Conservation (phyloP, 2,113 vertebrate genomes). For the Clarias gariepinus region DNA sequence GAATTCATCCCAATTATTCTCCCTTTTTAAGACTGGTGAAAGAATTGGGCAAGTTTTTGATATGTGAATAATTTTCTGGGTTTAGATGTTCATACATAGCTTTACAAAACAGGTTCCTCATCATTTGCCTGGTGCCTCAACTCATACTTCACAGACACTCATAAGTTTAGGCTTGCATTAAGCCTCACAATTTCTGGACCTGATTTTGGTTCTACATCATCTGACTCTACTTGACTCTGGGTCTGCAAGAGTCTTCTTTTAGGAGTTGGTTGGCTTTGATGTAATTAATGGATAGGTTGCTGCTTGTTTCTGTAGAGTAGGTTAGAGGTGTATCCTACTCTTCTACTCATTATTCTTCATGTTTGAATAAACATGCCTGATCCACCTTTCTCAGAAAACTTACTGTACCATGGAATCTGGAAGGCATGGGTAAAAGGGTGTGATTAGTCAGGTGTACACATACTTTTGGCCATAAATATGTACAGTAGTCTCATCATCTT, state of each 20-base stretch:
- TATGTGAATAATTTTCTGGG: neutral
- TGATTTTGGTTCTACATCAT: neutral
- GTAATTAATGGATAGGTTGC: neutral
- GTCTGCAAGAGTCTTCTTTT: neutral
- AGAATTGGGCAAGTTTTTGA: neutral
- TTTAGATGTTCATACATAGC: neutral
- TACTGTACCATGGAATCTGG: neutral
- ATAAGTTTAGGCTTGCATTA: neutral
- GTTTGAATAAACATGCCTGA: neutral
- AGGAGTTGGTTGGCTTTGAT: neutral
- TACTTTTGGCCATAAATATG: too few relatives aligned
- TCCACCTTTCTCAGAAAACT: neutral
- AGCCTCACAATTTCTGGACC: neutral
- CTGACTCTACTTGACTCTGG: neutral
- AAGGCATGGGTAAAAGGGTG: neutral
- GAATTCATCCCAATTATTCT: neutral
- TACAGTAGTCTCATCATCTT: too few relatives aligned
- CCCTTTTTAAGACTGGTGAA: neutral
- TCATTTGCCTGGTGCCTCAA: neutral
- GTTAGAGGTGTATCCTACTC: neutral
- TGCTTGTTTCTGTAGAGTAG: neutral
- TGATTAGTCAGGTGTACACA: too few relatives aligned
- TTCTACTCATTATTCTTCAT: neutral
- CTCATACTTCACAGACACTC: neutral
- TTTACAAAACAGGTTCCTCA: neutral